Percentiles rank a stretch among this genome's conserved stretches.
These are phyloP conservation scores for Collichthys lucidus DNA, from an alignment of 2,113 vertebrate genomes.

Conservation along the genomic window DNA sequence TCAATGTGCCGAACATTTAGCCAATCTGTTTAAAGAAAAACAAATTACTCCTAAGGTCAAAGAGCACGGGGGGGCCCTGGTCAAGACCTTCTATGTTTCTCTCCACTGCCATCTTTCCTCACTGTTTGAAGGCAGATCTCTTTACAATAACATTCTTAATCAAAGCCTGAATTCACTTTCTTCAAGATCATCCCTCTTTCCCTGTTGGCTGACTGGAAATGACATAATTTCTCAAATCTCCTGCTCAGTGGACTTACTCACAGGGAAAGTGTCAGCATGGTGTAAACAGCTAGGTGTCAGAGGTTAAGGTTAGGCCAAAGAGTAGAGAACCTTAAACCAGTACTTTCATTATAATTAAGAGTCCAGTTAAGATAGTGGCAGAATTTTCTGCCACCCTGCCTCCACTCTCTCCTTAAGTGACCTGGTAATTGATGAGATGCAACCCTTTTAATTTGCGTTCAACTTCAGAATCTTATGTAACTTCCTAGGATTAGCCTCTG, in stretches of 20 bases:
- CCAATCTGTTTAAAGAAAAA: conserved; percentile 79
- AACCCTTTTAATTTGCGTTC: conserved; percentile 31
- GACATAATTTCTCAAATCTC: conserved; percentile 77
- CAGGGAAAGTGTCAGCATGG: conserved; percentile 65
- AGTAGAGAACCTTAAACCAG: conserved; percentile 38
- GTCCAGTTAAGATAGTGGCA: conserved; percentile 46
- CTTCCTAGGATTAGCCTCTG: conserved; percentile 1
- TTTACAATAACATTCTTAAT: conserved; percentile 86
- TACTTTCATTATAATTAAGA: conserved; percentile 35
- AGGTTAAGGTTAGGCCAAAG: conserved; percentile 56
- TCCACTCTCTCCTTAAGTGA: conserved; percentile 1
- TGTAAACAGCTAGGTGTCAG: conserved; percentile 67
- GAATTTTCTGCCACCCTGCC: conserved; percentile 27
- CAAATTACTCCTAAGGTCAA: conserved; percentile 75
- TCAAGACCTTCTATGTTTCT: conserved; percentile 74
- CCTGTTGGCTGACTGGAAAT: conserved; percentile 65
- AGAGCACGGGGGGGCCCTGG: conserved; percentile 70
- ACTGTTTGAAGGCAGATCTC: conserved; percentile 84
- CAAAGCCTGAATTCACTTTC: conserved; percentile 80
- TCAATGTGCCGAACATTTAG: conserved; percentile 74
- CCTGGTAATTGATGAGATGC: conserved; percentile 1
- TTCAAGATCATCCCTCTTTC: conserved; percentile 55
- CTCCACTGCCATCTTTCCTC: conserved; percentile 58
- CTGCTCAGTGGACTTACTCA: conserved; percentile 57
- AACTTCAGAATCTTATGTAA: conserved; percentile 7